phyloP scores from a whole-genome alignment of 2,888 invertebrate species.

The Drosophila basisetae region DNA sequence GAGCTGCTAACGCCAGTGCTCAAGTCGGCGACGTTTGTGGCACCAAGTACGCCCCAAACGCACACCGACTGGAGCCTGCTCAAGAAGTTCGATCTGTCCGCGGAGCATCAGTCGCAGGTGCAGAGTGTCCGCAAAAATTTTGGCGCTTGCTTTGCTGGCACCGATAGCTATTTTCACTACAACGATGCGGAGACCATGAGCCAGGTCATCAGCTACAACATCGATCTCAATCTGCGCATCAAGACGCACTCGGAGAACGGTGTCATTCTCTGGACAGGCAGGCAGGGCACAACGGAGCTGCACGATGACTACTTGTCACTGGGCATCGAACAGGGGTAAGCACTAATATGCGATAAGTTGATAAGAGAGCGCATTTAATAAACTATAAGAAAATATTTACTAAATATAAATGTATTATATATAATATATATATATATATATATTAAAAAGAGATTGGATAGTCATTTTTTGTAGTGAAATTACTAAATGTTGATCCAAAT shows the following conservation, averaged over 20 bases:
- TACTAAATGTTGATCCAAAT: background rate
- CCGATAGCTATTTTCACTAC: constrained; percentile 94
- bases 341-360: background rate
- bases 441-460: background rate
- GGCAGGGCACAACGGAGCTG: constrained; percentile 86
- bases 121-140: constrained; percentile 83
- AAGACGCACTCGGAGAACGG: constrained; percentile 90
- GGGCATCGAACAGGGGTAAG: constrained; percentile 91
- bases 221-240: constrained; percentile 95
- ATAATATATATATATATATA: background rate
- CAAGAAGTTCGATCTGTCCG: constrained; percentile 80
- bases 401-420: background rate
- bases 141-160: constrained; percentile 92
- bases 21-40: constrained; percentile 26
- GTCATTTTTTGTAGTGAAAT: background rate
- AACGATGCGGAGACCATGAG: constrained; percentile 94
- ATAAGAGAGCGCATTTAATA: background rate
- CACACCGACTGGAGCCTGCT: constrained; percentile 83
- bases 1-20: constrained; percentile 69
- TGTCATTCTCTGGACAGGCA: constrained; percentile 94
- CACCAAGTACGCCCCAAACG: constrained; percentile 68
- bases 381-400: background rate
- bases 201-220: constrained; percentile 92
- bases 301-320: constrained; percentile 93
- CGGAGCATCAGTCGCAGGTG: constrained; percentile 74